phyloP scores from a whole-genome alignment of 2,888 invertebrate species.

The Acrocyrtus sp. region DNA sequence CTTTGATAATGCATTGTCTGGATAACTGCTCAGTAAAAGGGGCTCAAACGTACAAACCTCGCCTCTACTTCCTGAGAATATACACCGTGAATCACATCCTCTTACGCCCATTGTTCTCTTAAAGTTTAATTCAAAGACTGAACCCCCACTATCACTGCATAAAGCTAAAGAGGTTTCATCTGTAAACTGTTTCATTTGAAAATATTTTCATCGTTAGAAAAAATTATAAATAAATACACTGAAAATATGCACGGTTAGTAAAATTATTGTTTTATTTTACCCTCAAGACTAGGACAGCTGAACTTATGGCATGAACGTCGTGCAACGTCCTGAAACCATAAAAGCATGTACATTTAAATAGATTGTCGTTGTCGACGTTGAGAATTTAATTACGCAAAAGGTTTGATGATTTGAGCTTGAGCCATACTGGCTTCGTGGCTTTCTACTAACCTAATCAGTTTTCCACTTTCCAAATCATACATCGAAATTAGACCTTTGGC shows the following conservation, averaged over 20 bases:
- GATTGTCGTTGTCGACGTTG: no score
- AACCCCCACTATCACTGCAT: constrained; percentile 92
- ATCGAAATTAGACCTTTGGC: constrained; percentile 89
- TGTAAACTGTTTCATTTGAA: constrained; percentile 76
- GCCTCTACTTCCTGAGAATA: constrained; percentile 82
- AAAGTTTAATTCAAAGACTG: constrained; percentile 93
- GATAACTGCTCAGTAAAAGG: constrained; percentile 71
- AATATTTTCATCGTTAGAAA: no score
- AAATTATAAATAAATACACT: no score
- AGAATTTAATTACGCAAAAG: not conserved
- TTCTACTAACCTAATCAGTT: constrained; percentile 73
- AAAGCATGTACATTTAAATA: not conserved
- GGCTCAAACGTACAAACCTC: constrained; percentile 87
- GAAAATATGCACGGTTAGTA: no score
- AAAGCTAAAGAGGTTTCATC: constrained; percentile 79
- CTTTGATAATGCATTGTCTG: constrained; percentile 76
- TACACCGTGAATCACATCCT: constrained; percentile 88
- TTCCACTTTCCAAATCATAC: constrained; percentile 83
- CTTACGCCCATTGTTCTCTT: constrained; percentile 88
- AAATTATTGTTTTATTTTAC: constrained; percentile 64
- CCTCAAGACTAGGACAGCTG: constrained; percentile 82
- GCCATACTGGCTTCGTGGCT: not conserved
- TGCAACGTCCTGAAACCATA: constrained; percentile 71
- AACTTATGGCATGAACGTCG: constrained; percentile 85
- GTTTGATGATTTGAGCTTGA: not conserved